Evolutionary conservation across 1,140 invertebrate genomes (phyloP), one percentile per base, ranked within the genome.

Genomic region (Sitodiplosis mosellana): DNA sequence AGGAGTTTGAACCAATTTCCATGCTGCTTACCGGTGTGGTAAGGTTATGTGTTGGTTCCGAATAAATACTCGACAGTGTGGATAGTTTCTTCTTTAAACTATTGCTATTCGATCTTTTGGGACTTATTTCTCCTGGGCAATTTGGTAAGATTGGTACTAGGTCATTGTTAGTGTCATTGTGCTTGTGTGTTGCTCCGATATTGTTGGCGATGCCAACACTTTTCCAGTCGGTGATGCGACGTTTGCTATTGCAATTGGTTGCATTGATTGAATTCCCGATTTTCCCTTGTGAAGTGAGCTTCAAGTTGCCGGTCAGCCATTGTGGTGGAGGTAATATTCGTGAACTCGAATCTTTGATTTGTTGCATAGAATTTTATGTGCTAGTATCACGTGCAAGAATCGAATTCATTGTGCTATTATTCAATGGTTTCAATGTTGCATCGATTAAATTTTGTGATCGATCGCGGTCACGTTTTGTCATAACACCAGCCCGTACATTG

Each of bases 151-250:
- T n/a, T n/a, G n/a, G 36, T 37, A 47, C 14, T 8, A 47, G 36
- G 8, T 47, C 46, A 47, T 37, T 47, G 12, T 12, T n/a, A n/a
- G n/a, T 33, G 2, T 10, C 10, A 6, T 14, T 12, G 10, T n/a
- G 17, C 8, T 43, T 43, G 37, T 18, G 27, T 10, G 27, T 40
- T 40, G 14, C 14, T 18, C 14, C 37, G 6, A 18, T 40, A 40
- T n/a, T 43, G n/a, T n/a, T n/a, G n/a, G 20, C 20, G 4, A 18
- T 22, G 14, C 43, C 47, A 27, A 48, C 47, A 33, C 19, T 33
- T 27, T 48, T 48, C 47, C 47, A 48, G 15, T 48, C 47, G 10
- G 47, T 48, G n/a, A 48, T 11, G 4, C 14, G 21, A 6, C 21
- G 14, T 41, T 42, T 48, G 6, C 15, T 17, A 6, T 18, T 17